Evolutionary conservation across 2,113 vertebrate species (phyloP).

Genomic region (Pholis gunnellus): DNA sequence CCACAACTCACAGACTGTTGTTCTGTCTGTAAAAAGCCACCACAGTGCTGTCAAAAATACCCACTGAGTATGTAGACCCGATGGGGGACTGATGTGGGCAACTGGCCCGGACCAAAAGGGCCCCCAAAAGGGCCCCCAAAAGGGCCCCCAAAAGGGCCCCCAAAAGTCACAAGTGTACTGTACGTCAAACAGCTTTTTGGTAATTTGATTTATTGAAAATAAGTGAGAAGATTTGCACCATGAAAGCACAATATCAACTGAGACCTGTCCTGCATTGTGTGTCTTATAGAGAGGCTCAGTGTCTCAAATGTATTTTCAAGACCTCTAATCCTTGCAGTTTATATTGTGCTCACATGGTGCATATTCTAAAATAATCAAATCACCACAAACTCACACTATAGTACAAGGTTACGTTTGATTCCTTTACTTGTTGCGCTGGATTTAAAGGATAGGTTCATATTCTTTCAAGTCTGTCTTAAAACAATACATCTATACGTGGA

Average conservation of each 20-base stretch:
- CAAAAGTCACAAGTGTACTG: neutral
- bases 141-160: too few relatives aligned
- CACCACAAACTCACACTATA: neutral
- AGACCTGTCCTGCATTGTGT: neutral
- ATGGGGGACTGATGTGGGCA: neutral
- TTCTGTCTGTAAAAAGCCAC: conserved; percentile 28
- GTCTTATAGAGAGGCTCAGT: neutral
- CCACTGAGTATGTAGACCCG: neutral
- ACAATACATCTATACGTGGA: neutral
- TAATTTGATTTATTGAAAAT: neutral
- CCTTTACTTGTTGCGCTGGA: too few relatives aligned
- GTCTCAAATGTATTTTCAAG: neutral
- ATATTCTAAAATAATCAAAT: neutral
- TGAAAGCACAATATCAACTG: neutral
- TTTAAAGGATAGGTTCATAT: too few relatives aligned
- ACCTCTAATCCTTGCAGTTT: neutral
- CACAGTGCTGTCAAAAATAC: neutral
- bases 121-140: too few relatives aligned
- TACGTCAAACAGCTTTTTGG: neutral
- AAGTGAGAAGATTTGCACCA: neutral
- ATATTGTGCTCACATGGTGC: neutral
- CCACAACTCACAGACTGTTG: neutral
- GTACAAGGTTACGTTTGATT: too few relatives aligned
- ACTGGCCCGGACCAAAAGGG: neutral
- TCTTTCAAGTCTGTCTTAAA: neutral